Evolutionary conservation across 2,888 invertebrate species (phyloP).

Genomic region (Choristoneura rosaceana): DNA sequence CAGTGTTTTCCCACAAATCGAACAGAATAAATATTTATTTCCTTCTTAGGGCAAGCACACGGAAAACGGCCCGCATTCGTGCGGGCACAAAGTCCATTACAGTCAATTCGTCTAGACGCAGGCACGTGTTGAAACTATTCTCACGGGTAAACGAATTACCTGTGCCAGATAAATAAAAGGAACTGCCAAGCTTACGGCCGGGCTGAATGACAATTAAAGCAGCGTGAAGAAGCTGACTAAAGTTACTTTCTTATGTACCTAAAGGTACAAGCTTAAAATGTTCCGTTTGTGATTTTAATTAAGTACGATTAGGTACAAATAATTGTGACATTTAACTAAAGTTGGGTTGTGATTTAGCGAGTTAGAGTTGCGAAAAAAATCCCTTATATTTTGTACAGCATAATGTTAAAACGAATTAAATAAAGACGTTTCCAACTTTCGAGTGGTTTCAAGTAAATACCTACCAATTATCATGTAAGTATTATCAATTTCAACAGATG

Average conservation of each 20-base stretch:
- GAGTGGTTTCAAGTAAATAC: no score
- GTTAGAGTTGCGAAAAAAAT: no score
- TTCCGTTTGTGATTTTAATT: no score
- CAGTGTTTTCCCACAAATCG: slow-evolving; percentile 39
- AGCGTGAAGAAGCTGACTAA: slow-evolving; percentile 43
- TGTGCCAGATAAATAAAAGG: slow-evolving; percentile 74
- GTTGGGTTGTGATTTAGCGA: no score
- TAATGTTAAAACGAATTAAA: no score
- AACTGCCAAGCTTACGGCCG: slow-evolving; percentile 61
- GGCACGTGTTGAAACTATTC: slow-evolving; percentile 81
- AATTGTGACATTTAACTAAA: no score
- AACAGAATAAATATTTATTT: slow-evolving; percentile 60
- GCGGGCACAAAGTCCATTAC: slow-evolving; percentile 78
- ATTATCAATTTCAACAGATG: no score
- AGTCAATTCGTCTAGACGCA: slow-evolving; percentile 76
- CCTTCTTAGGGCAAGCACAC: slow-evolving; percentile 57
- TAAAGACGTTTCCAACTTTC: no score
- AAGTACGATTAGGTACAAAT: no score
- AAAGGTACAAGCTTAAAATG: not conserved
- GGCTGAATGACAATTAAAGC: slow-evolving; percentile 74
- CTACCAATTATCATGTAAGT: no score
- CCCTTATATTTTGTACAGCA: no score
- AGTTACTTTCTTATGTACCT: not conserved
- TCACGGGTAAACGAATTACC: slow-evolving; percentile 82
- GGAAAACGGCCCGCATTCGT: slow-evolving; percentile 58